Percentiles rank a stretch among this genome's conserved stretches.
phyloP scores from a whole-genome alignment of 2,797 vertebrate species.

The Enteromius viviparus region DNA sequence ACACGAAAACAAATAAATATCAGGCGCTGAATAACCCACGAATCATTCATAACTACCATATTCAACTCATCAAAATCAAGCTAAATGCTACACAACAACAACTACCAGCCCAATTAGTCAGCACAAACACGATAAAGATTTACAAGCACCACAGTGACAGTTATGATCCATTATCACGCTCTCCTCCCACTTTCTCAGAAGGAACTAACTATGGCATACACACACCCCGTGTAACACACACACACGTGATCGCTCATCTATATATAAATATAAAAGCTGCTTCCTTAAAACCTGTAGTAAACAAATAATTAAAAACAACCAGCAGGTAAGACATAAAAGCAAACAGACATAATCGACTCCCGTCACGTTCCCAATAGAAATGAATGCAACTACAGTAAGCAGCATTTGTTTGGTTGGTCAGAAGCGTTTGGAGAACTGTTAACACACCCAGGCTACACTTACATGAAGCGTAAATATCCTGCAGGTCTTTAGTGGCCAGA shows the following conservation, averaged over 20 bases:
- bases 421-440: neutral
- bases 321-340: neutral
- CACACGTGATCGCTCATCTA: neutral
- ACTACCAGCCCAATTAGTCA: neutral
- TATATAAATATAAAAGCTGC: neutral
- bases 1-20: neutral
- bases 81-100: neutral
- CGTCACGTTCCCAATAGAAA: neutral
- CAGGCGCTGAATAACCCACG: neutral
- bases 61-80: neutral
- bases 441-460: conserved; percentile 23
- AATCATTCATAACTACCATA: neutral
- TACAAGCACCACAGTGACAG: neutral
- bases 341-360: neutral
- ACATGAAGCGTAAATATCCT: conserved; percentile 33
- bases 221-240: neutral
- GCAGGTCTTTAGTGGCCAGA: conserved; percentile 1
- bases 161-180: neutral
- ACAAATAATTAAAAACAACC: neutral
- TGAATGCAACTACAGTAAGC: neutral
- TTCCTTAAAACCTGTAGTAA: neutral
- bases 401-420: conserved; percentile 7
- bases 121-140: neutral
- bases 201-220: neutral
- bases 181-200: neutral